Evolutionary conservation across 2,888 invertebrate species (phyloP), one percentile per base, ranked within the genome.

Genomic region (Salpingus planirostris): DNA sequence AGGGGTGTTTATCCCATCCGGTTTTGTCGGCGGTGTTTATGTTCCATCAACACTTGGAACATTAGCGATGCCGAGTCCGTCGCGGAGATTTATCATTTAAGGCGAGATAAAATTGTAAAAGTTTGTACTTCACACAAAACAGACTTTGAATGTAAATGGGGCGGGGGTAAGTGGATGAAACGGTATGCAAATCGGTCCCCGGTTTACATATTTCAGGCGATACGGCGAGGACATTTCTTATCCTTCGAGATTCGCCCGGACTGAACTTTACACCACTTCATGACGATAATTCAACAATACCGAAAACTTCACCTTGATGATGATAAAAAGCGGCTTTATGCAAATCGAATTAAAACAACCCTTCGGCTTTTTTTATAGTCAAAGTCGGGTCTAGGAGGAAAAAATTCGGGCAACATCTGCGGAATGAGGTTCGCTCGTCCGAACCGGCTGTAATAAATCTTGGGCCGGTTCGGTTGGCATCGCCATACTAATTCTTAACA

Each of bases 1-100:
- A n/a, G n/a, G n/a, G n/a, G n/a, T n/a, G n/a, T n/a, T n/a, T n/a
- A n/a, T n/a, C n/a, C n/a, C n/a, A n/a, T n/a, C n/a, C n/a, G n/a
- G n/a, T n/a, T n/a, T n/a, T n/a, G n/a, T n/a, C n/a, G 18, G 8
- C 18, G 18, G 38, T 38, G 40, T 45, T 42, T 45, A 42, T 36
- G 38, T 38, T 41, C 39, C 44, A 45, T 41, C 45, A 41, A 36
- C 32, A 36, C 31, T 37, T 34, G 22, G 4, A 27, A 23, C 43
- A 46, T 43, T 46, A 43, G 40, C 43, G 40, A 46, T 46, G 36
- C 46, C 35, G 42, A 46, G 38, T 42, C 29, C 42, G 46, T 43
- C 28, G 41, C 33, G 31, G 31, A 40, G 43, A 43, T 46, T 43
- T 43, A 42, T 43, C 43, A 43, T 40, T 42, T 42, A 40, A 36